Percentiles rank a stretch among this genome's conserved stretches.
Evolutionary conservation across 2,888 invertebrate genomes (phyloP).

Genomic region (Salticus scenicus): DNA sequence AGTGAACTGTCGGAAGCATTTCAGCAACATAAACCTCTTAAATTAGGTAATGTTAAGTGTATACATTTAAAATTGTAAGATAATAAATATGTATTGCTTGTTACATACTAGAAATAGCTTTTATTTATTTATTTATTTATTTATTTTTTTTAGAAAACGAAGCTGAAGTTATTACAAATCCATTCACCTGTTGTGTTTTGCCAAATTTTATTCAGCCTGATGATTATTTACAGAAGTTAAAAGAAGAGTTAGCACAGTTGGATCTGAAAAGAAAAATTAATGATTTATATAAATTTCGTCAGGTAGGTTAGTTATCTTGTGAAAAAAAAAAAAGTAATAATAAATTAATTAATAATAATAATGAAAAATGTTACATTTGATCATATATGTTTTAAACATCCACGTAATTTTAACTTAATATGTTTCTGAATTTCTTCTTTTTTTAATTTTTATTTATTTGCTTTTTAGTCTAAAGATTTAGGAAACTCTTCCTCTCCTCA

Average conservation of each 20-base stretch:
- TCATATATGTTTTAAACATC: no score
- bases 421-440: not conserved
- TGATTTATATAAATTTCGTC: slow-evolving; percentile 92
- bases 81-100: no score
- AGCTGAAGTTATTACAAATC: slow-evolving; percentile 50
- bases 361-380: no score
- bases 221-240: slow-evolving; percentile 42
- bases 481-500: not conserved
- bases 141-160: slow-evolving; percentile 42
- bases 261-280: slow-evolving; percentile 86
- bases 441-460: not conserved
- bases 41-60: no score
- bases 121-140: not conserved
- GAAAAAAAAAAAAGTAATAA: no score
- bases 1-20: no score
- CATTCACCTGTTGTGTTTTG: slow-evolving; percentile 60
- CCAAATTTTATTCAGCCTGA: slow-evolving; percentile 51
- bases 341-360: no score
- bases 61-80: no score
- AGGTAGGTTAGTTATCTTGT: slow-evolving; percentile 78
- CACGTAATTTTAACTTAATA: slow-evolving; percentile 7
- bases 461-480: slow-evolving; percentile 41
- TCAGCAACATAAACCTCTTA: no score
- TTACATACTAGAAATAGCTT: no score
- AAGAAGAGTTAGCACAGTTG: slow-evolving; percentile 74